phyloP scores from a whole-genome alignment of 2,888 invertebrate species.

The Macaria liturata region DNA sequence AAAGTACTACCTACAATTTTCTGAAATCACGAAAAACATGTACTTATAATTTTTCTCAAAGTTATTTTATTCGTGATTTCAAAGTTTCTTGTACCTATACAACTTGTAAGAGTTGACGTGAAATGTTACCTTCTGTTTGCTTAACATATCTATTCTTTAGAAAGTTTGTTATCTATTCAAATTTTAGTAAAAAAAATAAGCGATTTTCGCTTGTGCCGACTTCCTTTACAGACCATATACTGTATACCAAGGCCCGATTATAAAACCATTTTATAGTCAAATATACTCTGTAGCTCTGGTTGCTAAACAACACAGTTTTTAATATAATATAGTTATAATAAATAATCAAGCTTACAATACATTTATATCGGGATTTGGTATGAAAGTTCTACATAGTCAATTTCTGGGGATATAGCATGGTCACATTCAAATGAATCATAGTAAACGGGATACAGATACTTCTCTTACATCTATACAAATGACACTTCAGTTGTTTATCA shows the following conservation, averaged over 20 bases:
- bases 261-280: constrained; percentile 13
- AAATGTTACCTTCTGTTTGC: no score
- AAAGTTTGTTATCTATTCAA: no score
- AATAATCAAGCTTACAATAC: constrained; percentile 14
- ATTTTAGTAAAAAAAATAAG: no score
- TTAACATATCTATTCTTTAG: no score
- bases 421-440: background rate
- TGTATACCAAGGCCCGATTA: constrained; percentile 30
- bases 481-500: no score
- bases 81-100: no score
- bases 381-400: constrained; percentile 33
- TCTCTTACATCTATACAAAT: no score
- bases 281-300: constrained; percentile 14
- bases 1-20: no score
- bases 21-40: no score
- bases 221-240: constrained; percentile 16
- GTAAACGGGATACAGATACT: background rate
- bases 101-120: no score
- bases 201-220: background rate
- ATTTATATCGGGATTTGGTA: constrained; percentile 24
- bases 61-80: no score
- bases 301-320: constrained; percentile 3
- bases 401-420: constrained; percentile 14
- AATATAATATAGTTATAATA: constrained; percentile 4
- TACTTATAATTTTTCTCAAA: no score